Evolutionary conservation across 2,113 vertebrate genomes (phyloP).

Genomic region (Haemorhous mexicanus): DNA sequence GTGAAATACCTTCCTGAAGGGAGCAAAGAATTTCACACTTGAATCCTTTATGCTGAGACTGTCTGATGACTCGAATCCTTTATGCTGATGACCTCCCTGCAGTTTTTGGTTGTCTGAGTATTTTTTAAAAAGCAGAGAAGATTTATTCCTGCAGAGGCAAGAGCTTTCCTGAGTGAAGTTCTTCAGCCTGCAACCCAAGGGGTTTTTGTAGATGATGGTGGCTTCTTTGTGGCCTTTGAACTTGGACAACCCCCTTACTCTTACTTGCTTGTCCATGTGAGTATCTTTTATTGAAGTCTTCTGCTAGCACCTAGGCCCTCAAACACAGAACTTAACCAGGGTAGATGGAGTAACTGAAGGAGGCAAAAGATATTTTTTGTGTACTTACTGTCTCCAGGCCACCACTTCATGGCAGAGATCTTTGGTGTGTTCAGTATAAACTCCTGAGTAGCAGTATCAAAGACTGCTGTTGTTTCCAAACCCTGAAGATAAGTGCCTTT

Average conservation of each 20-base stretch:
- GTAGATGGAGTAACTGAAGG: neutral
- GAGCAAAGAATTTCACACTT: neutral
- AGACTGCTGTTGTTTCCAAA: conserved; percentile 79
- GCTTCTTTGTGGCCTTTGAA: neutral
- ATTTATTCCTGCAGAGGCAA: neutral
- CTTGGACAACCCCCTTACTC: neutral
- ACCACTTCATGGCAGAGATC: conserved; percentile 80
- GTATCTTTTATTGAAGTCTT: neutral
- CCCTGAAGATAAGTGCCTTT: conserved; percentile 79
- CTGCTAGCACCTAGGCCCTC: neutral
- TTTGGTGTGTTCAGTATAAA: conserved; percentile 79
- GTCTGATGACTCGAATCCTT: neutral
- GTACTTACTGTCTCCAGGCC: conserved; percentile 81
- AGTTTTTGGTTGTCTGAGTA: neutral
- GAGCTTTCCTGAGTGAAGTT: neutral
- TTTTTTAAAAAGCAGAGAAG: neutral
- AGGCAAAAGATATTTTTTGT: neutral
- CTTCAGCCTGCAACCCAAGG: neutral
- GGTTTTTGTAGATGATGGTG: neutral
- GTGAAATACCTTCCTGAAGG: neutral
- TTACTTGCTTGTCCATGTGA: neutral
- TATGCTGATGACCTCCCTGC: neutral
- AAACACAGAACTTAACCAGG: neutral
- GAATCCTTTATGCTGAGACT: neutral
- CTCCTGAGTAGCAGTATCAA: conserved; percentile 72